These are phyloP conservation scores for Drosophila hydei DNA, from an alignment of 1,140 invertebrate species.

Conservation along the genomic window DNA sequence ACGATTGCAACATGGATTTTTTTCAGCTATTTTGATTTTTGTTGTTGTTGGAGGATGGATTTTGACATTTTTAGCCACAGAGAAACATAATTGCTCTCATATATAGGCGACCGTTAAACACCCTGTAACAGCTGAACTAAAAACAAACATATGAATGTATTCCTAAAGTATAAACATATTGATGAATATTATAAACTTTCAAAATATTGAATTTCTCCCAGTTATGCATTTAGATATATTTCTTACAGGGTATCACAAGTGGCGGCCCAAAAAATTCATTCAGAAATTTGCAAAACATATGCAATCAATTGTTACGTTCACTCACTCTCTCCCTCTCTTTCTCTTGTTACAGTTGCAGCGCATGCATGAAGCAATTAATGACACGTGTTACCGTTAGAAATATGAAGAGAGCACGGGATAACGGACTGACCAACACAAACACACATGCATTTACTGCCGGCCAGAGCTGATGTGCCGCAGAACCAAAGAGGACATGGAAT, in stretches of 20 bases:
- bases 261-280: constrained; percentile 49
- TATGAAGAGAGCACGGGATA: constrained; percentile 42
- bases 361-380: constrained; percentile 57
- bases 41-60: background rate
- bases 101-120: no score
- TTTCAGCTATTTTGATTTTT: constrained; percentile 25
- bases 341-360: constrained; percentile 16
- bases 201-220: no score
- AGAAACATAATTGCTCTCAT: no score
- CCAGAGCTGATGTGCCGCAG: constrained; percentile 8
- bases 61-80: constrained; percentile 43
- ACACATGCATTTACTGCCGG: constrained; percentile 1
- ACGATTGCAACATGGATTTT: constrained; percentile 68
- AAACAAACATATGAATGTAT: no score
- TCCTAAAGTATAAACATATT: no score
- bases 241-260: constrained; percentile 21
- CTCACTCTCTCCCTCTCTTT: background rate
- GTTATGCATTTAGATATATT: no score
- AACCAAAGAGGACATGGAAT: constrained; percentile 9
- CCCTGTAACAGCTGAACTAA: no score
- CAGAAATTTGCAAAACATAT: constrained; percentile 36
- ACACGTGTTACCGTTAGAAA: constrained; percentile 60
- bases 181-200: no score
- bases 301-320: constrained; percentile 5
- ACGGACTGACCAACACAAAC: constrained; percentile 9